phyloP scores from a whole-genome alignment of 2,797 vertebrate genomes.

The Lacerta agilis region DNA sequence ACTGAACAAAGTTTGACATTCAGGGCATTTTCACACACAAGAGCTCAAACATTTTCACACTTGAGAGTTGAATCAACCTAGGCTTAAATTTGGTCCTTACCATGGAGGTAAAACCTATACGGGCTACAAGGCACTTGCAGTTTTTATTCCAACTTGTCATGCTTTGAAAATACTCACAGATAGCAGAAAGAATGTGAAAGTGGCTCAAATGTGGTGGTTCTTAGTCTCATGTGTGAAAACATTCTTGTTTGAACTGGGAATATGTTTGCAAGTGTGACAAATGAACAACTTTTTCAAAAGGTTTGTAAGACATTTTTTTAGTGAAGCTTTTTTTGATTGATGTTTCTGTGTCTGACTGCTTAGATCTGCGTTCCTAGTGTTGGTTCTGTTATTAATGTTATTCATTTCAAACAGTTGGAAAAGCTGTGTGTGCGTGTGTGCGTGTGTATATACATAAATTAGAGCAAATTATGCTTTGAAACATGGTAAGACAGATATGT shows the following conservation, averaged over 20 bases:
- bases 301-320: not conserved
- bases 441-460: too few species aligned
- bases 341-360: not conserved
- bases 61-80: not conserved
- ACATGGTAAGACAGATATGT: not conserved
- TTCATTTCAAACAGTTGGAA: not conserved
- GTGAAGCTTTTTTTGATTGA: not conserved
- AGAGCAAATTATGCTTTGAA: not conserved
- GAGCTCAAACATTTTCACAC: not conserved
- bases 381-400: not conserved
- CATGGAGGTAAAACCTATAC: not conserved
- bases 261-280: not conserved
- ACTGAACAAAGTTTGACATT: slow-evolving; percentile 12
- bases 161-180: not conserved
- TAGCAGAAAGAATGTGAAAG: not conserved
- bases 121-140: not conserved
- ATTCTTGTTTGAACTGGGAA: not conserved
- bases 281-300: not conserved
- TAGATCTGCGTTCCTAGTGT: not conserved
- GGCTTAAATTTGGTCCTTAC: not conserved
- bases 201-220: not conserved
- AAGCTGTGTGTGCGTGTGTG: too few species aligned
- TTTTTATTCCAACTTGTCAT: not conserved
- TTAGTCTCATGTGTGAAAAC: not conserved
- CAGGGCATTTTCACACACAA: not conserved